phyloP scores from a whole-genome alignment of 2,113 vertebrate genomes.

The Tautogolabrus adspersus region DNA sequence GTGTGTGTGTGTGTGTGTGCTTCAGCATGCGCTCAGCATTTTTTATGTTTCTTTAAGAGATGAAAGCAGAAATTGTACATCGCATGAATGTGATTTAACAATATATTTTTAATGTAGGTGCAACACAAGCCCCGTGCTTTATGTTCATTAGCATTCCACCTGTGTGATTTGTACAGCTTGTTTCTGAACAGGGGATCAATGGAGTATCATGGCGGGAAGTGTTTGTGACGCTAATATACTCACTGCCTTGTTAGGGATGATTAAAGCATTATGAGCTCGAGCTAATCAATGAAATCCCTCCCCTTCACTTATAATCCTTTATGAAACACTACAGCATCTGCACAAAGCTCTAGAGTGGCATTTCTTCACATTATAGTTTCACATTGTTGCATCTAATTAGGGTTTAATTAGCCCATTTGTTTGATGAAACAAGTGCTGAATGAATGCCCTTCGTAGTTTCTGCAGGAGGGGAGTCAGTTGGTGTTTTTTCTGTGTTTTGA shows the following conservation, averaged over 20 bases:
- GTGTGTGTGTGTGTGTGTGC: slow-evolving; percentile 32
- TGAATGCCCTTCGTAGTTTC: too few relatives aligned
- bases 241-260: slow-evolving; percentile 43
- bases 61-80: slow-evolving; percentile 12
- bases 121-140: slow-evolving; percentile 3
- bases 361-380: slow-evolving; percentile 33
- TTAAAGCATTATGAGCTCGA: slow-evolving; percentile 43
- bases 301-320: slow-evolving; percentile 21
- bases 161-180: slow-evolving; percentile 41
- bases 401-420: background rate
- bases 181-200: slow-evolving; percentile 45
- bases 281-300: slow-evolving; percentile 56
- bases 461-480: too few relatives aligned
- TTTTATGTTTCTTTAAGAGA: slow-evolving; percentile 43
- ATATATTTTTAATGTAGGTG: too few relatives aligned
- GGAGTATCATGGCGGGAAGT: slow-evolving; percentile 9
- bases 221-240: slow-evolving; percentile 18
- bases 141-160: slow-evolving; percentile 45
- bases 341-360: slow-evolving; percentile 5
- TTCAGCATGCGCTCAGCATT: slow-evolving; percentile 33
- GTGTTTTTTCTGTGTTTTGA: too few relatives aligned
- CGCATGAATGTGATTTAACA: background rate
- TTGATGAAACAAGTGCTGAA: too few relatives aligned
- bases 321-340: slow-evolving; percentile 8
- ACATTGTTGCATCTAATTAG: slow-evolving; percentile 7